Evolutionary conservation across 2,113 vertebrate species (phyloP).

Genomic region (Dendropsophus ebraccatus): DNA sequence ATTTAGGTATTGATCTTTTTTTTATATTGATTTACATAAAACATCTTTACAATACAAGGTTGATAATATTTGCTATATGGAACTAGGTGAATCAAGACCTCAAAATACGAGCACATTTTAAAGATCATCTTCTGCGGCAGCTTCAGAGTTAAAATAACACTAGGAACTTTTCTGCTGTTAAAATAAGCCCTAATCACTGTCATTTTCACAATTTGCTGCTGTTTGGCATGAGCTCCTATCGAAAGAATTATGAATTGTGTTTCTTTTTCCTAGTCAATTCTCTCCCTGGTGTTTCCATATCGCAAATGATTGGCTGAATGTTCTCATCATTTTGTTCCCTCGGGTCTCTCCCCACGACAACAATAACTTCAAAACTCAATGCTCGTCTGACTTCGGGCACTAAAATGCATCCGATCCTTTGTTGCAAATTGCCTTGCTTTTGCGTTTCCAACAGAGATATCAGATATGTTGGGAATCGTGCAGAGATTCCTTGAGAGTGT

Average conservation of each 20-base stretch:
- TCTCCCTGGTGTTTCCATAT: slow-evolving; percentile 49
- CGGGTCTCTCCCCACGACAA: slow-evolving; percentile 44
- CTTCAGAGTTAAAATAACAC: neutral
- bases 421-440: slow-evolving; percentile 51
- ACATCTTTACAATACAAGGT: neutral
- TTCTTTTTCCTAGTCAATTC: slow-evolving; percentile 33
- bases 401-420: slow-evolving; percentile 54
- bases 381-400: slow-evolving; percentile 36
- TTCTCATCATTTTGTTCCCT: slow-evolving; percentile 54
- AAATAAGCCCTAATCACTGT: slow-evolving; percentile 10
- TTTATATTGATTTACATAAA: neutral
- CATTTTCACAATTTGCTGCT: slow-evolving; percentile 39
- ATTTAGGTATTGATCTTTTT: neutral
- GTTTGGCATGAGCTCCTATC: slow-evolving; percentile 20
- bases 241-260: slow-evolving; percentile 43
- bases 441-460: slow-evolving; percentile 54
- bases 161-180: neutral
- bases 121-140: neutral
- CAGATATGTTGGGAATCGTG: slow-evolving; percentile 44
- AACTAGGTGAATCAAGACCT: too few species aligned
- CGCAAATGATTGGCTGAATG: slow-evolving; percentile 35
- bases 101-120: neutral
- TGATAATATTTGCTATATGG: neutral
- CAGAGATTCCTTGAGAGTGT: slow-evolving; percentile 46
- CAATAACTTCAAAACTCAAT: slow-evolving; percentile 57